Evolutionary conservation across 2,888 invertebrate genomes (phyloP), one percentile per base, ranked within the genome.

Genomic region (Ectemnius lituratus): DNA sequence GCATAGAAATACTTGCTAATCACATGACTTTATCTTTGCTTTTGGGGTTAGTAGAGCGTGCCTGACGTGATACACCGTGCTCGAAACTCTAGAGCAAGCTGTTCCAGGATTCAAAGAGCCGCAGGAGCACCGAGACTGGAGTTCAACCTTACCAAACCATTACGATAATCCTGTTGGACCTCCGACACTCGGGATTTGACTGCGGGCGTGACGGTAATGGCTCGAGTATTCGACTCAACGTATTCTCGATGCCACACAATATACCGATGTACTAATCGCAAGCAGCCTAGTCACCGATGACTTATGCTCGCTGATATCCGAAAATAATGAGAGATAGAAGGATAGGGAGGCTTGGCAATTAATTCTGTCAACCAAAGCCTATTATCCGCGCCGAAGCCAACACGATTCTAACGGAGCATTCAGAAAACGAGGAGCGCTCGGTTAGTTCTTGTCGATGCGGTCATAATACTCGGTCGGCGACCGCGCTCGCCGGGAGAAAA

Each of bases 121-220:
- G 66, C 58, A 59, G 18, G 68, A 75, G 78, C 78, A 84, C 84
- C 78, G 85, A 85, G 83, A 80, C 85, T 80, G 77, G 14, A 80
- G 79, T 80, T 82, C 83, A 87, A 88, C 84, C 87, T 86, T 86
- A 81, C 85, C 76, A 83, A 82, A 86, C 87, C 87, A 87, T 89
- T 89, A 89, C 88, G 85, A 88, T 89, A 89, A 89, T 89, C 88
- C 88, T 84, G 87, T 86, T 88, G 88, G 87, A 87, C 86, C 85
- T 82, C 76, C 76, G 80, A 82, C 79, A 81, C 78, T 72, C 75
- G 80, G 84, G 85, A 88, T 85, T 86, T 86, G 81, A 87, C 83
- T 87, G 63, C 73, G 70, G 83, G 83, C 81, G 76, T 80, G 78
- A 76, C 79, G 81, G 74, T 69, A 80, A 82, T 78, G 81, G 84